Evolutionary conservation across 2,888 invertebrate species (phyloP).

Genomic region (Campopleginae sp.): DNA sequence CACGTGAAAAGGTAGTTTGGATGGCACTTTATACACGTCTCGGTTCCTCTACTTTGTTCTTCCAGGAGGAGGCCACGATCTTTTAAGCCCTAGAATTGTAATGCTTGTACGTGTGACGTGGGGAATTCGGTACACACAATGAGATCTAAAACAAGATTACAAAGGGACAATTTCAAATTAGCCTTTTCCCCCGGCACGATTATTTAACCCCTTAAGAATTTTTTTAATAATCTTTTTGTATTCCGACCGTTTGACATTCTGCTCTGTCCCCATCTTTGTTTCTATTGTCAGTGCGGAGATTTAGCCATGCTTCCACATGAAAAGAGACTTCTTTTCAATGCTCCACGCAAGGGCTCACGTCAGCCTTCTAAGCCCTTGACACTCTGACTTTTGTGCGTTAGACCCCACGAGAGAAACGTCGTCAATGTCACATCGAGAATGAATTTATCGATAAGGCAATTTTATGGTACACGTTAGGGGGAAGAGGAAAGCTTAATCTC

Average conservation of each 20-base stretch:
- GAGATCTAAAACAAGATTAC: slow-evolving; percentile 13
- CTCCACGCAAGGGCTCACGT: not conserved
- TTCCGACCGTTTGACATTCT: slow-evolving; percentile 5
- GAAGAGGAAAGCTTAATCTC: slow-evolving; percentile 2
- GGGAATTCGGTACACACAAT: slow-evolving; percentile 13
- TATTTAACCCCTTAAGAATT: slow-evolving; percentile 24
- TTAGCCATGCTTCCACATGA: not conserved
- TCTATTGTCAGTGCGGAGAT: slow-evolving; percentile 4
- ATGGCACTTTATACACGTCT: slow-evolving; percentile 26
- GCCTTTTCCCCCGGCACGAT: slow-evolving; percentile 22
- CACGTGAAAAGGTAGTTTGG: not conserved
- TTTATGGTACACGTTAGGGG: not conserved
- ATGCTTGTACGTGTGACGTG: slow-evolving; percentile 19
- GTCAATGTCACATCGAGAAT: slow-evolving; percentile 14
- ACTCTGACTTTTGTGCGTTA: not conserved
- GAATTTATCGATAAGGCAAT: slow-evolving; percentile 51
- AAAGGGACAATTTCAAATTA: slow-evolving; percentile 26
- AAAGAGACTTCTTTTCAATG: slow-evolving; percentile 1
- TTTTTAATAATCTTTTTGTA: slow-evolving; percentile 22
- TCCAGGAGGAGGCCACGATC: not conserved
- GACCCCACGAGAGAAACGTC: slow-evolving; percentile 12
- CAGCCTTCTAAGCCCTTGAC: not conserved
- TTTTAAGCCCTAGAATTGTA: slow-evolving; percentile 23
- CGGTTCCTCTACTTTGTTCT: slow-evolving; percentile 32
- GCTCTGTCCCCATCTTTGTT: not conserved